phyloP scores from a whole-genome alignment of 2,797 vertebrate genomes.

The Varecia variegata region DNA sequence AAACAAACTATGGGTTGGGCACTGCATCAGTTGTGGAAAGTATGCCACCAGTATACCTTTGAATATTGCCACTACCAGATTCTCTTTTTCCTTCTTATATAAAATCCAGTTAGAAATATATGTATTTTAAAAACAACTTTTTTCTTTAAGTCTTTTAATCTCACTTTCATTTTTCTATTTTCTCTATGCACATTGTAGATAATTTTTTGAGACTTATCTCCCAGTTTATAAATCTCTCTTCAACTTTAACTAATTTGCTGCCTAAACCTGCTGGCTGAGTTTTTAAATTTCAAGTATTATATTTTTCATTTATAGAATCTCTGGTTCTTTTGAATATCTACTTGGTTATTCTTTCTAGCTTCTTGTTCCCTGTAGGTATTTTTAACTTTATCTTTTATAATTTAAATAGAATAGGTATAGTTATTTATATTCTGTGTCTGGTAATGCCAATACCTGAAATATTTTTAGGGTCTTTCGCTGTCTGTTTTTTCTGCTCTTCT shows the following conservation, averaged over 20 bases:
- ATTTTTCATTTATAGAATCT: slow-evolving; percentile 23
- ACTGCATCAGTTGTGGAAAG: neutral
- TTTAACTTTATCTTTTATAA: slow-evolving; percentile 16
- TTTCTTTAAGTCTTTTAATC: slow-evolving; percentile 20
- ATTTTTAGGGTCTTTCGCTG: neutral
- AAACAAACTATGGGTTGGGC: neutral
- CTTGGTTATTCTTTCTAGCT: neutral
- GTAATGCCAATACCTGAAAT: neutral
- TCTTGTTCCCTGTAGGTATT: neutral
- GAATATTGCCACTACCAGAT: neutral
- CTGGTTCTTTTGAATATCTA: neutral
- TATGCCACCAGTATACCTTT: neutral
- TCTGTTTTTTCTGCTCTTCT: neutral
- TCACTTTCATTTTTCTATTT: neutral
- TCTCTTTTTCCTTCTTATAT: neutral
- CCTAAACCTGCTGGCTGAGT: neutral
- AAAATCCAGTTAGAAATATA: neutral
- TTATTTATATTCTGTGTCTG: neutral
- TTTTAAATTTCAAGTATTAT: neutral
- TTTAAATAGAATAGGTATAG: neutral
- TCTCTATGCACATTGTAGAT: neutral
- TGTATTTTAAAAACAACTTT: neutral
- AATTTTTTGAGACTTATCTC: neutral
- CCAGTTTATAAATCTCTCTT: neutral
- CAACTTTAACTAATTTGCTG: neutral